Evolutionary conservation across 2,888 invertebrate genomes (phyloP).

Genomic region (Pseudoips prasinana): DNA sequence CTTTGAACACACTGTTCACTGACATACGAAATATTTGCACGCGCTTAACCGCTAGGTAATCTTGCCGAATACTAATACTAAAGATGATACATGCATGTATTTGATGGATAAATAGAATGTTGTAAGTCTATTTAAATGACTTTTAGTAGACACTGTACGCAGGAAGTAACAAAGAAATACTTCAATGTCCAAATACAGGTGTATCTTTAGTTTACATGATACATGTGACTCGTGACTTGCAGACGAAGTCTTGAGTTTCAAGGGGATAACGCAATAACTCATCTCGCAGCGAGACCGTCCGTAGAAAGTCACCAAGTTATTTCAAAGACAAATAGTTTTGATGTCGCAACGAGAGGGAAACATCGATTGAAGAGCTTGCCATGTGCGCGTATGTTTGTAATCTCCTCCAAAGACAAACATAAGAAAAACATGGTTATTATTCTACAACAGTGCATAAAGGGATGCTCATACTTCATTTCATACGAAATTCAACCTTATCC

Average conservation of each 20-base stretch:
- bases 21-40: no score
- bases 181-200: slow-evolving; percentile 13
- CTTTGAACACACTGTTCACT: no score
- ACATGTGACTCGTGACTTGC: slow-evolving; percentile 47
- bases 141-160: no score
- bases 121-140: no score
- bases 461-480: slow-evolving; percentile 12
- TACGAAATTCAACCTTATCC: slow-evolving; percentile 29
- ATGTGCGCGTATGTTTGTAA: slow-evolving; percentile 68
- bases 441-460: slow-evolving; percentile 30
- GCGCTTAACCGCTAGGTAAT: no score
- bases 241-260: slow-evolving; percentile 48
- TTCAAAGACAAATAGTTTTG: slow-evolving; percentile 74
- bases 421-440: slow-evolving; percentile 72
- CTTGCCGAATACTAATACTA: no score
- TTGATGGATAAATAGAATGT: no score
- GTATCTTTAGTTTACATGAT: slow-evolving; percentile 33
- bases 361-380: slow-evolving; percentile 62
- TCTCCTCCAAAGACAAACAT: slow-evolving; percentile 73
- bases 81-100: no score
- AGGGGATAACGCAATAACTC: slow-evolving; percentile 60
- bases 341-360: slow-evolving; percentile 58
- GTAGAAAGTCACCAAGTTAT: slow-evolving; percentile 69
- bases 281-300: slow-evolving; percentile 41
- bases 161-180: slow-evolving; percentile 3